phyloP scores from a whole-genome alignment of 1,140 invertebrate genomes.

The Bombus affinis region DNA sequence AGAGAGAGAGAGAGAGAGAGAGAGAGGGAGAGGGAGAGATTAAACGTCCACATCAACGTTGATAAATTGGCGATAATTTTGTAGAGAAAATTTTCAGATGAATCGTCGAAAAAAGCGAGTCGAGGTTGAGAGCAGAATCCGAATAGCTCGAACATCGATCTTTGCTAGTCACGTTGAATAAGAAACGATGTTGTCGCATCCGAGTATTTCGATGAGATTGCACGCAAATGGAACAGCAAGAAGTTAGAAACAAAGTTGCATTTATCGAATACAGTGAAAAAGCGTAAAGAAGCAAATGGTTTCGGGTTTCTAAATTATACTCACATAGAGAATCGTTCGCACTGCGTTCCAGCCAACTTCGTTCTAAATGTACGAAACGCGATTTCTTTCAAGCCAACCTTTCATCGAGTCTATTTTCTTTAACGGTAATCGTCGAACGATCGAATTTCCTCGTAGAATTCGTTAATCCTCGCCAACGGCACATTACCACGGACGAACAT shows the following conservation, averaged over 20 bases:
- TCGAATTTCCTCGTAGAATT: not conserved
- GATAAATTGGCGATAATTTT: not conserved
- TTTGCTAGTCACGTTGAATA: not conserved
- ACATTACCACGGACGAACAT: not conserved
- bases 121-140: not conserved
- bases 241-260: not conserved
- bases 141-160: not conserved
- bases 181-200: not conserved
- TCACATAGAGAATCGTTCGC: not conserved
- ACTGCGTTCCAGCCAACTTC: not conserved
- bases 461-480: not conserved
- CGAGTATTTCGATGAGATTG: not conserved
- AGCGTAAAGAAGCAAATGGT: not conserved
- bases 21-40: no score
- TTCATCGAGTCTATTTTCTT: not conserved
- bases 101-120: not conserved
- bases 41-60: not conserved
- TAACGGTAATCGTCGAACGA: not conserved
- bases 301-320: not conserved
- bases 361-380: not conserved
- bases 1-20: no score
- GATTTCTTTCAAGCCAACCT: not conserved
- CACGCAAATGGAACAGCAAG: not conserved
- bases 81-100: not conserved
- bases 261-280: not conserved